These are phyloP conservation scores for Gambusia yucatana DNA, from an alignment of 2,797 vertebrate genomes.

Conservation along the genomic window DNA sequence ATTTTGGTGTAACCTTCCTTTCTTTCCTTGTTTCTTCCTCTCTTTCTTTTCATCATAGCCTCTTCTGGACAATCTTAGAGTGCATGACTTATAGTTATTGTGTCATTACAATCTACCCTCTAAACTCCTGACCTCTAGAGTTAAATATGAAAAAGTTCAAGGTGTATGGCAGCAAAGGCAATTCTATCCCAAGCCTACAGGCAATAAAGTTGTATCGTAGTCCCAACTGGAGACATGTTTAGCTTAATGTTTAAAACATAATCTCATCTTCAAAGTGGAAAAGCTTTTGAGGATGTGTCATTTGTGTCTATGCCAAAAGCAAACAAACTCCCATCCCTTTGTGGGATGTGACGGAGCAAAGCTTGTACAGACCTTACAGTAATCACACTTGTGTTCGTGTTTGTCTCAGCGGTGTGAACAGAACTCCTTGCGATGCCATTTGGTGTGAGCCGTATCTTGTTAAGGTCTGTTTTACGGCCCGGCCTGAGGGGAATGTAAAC, in stretches of 20 bases:
- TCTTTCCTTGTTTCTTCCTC: background rate
- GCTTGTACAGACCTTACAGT: conserved; percentile 21
- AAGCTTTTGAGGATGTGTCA: conserved; percentile 28
- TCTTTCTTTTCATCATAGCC: background rate
- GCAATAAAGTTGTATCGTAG: background rate
- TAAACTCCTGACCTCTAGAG: background rate
- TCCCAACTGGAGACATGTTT: background rate
- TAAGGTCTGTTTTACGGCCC: conserved; percentile 56
- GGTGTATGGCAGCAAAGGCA: background rate
- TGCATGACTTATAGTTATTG: background rate
- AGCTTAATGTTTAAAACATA: conserved; percentile 26
- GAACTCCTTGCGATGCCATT: conserved; percentile 33
- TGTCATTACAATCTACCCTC: background rate
- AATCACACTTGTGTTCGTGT: conserved; percentile 34
- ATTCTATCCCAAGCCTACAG: background rate
- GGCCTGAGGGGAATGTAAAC: conserved; percentile 61
- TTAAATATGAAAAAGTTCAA: background rate
- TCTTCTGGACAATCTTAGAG: background rate
- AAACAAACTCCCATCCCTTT: conserved; percentile 16
- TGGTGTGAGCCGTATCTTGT: conserved; percentile 53
- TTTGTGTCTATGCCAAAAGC: conserved; percentile 37
- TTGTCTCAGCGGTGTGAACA: conserved; percentile 35
- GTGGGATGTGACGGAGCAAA: conserved; percentile 20
- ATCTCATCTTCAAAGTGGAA: conserved; percentile 47
- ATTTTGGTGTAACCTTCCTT: background rate